Conservation (phyloP, 37 sponge, comb jelly and placozoan genomes). For the Halisarca cf. caerulea region DNA sequence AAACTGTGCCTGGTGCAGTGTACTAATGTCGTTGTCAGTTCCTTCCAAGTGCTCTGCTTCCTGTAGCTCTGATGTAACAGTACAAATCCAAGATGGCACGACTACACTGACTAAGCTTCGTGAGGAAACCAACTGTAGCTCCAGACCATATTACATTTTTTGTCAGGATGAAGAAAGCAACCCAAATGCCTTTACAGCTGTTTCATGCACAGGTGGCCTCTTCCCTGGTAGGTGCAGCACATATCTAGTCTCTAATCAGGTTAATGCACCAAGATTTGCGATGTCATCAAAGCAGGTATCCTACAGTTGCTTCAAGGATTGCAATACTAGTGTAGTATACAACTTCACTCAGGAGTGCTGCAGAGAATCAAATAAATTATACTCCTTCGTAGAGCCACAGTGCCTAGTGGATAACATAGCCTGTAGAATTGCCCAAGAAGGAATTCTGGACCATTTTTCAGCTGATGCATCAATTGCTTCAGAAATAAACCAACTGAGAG, state of each 20-base stretch:
- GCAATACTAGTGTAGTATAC: neutral
- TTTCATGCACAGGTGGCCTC: neutral
- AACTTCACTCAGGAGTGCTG: neutral
- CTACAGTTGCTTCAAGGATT: neutral
- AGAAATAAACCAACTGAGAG: neutral
- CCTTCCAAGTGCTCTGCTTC: neutral
- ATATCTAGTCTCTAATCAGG: neutral
- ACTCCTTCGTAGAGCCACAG: neutral
- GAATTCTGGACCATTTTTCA: neutral
- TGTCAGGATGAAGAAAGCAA: too few relatives aligned
- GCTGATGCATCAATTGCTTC: neutral
- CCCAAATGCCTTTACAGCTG: conserved; percentile 9
- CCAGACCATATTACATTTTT: neutral
- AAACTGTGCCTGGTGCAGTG: neutral
- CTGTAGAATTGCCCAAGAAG: neutral
- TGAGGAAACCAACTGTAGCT: too few relatives aligned
- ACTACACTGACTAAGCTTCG: too few relatives aligned
- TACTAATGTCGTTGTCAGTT: neutral
- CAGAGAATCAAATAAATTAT: neutral
- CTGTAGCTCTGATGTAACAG: neutral
- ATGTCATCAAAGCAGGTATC: neutral
- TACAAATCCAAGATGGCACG: neutral
- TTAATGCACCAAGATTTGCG: neutral
- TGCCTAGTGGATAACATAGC: neutral
- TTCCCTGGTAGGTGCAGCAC: neutral